Percentiles rank a stretch among this genome's conserved stretches.
phyloP scores from a whole-genome alignment of 1,140 invertebrate species.

The Aphelinus certus region DNA sequence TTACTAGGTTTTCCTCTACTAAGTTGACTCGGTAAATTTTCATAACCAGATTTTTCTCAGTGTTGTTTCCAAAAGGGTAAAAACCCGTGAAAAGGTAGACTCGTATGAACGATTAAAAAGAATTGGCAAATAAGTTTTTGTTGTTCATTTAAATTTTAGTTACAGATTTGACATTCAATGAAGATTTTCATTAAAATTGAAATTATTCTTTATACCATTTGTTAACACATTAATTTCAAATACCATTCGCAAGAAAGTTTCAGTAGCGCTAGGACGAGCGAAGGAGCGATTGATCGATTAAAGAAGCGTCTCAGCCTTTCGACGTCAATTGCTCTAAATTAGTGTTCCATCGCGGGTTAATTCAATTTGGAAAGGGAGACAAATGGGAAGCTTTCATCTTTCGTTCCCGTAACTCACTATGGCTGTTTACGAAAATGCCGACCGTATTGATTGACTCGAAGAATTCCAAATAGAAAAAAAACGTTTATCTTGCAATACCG shows the following conservation, averaged over 20 bases:
- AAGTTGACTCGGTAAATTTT: too few species aligned
- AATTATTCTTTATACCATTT: too few species aligned
- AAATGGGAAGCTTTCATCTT: background rate
- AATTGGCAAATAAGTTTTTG: too few species aligned
- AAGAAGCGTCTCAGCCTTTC: background rate
- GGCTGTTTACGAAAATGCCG: background rate
- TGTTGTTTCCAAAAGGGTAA: too few species aligned
- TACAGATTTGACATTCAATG: too few species aligned
- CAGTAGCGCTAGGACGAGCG: background rate
- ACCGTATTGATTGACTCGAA: too few species aligned
- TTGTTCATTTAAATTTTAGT: too few species aligned
- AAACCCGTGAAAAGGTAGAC: too few species aligned
- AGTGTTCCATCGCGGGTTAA: background rate
- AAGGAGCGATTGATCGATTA: conserved; percentile 16
- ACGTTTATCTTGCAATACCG: background rate
- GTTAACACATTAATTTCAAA: background rate
- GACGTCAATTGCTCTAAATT: conserved; percentile 29
- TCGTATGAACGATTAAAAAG: too few species aligned
- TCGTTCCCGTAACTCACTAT: background rate
- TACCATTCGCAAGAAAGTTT: background rate
- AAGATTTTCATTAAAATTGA: too few species aligned
- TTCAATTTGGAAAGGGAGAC: conserved; percentile 24
- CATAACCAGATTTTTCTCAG: too few species aligned
- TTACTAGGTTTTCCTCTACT: too few species aligned
- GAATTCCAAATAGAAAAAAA: background rate